Base-by-base conservation (phyloP, 37 sponge, comb jelly and placozoan species). In the Petrosia ficiformis region DNA sequence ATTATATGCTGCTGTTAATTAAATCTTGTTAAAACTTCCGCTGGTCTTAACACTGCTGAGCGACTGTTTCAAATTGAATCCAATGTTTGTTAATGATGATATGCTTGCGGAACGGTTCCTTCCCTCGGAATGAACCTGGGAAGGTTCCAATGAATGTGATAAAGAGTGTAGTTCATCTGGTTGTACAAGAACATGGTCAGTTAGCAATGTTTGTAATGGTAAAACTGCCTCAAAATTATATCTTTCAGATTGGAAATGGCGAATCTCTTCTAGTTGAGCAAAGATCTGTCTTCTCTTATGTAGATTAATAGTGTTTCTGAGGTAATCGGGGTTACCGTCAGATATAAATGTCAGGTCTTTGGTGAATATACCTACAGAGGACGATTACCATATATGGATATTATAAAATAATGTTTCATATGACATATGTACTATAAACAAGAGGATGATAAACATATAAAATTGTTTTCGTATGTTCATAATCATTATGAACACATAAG, bases 301-400 rank as follows among this genome's bases (percentile, higher is more conserved):
- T 16, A 95, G 59, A 74, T 98, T 98, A 73, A 98, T 85, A 29
- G 95, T 84, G 0, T 93, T 88, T 44, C 74, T 72, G 29, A 98
- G 71, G 76, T 85, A 95, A 75, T 95, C 96, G 0, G 95, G 96
- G 66, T 95, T 95, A 33, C 87, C 92, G 34, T 95, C 94, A 34
- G 74, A 82, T 32, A 93, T 86, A 68, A 80, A 90, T 10, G 89
- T 89, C 24, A 98, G 75, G 65, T 95, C 96, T 22, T 78, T 90
- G 65, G 95, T 44, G 82, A 86, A 95, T 25, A 98, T 77, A 37
- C 88, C 91, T 59, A 90, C 65, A 63, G 80, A 86, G 0, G 54
- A 14, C n/a, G n/a, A n/a, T n/a, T n/a, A n/a, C n/a, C n/a, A n/a
- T n/a, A n/a, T n/a, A n/a, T n/a, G n/a, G n/a, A n/a, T n/a, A n/a